Conservation (phyloP, 2,797 vertebrate genomes). For the Gephyroberyx darwinii region DNA sequence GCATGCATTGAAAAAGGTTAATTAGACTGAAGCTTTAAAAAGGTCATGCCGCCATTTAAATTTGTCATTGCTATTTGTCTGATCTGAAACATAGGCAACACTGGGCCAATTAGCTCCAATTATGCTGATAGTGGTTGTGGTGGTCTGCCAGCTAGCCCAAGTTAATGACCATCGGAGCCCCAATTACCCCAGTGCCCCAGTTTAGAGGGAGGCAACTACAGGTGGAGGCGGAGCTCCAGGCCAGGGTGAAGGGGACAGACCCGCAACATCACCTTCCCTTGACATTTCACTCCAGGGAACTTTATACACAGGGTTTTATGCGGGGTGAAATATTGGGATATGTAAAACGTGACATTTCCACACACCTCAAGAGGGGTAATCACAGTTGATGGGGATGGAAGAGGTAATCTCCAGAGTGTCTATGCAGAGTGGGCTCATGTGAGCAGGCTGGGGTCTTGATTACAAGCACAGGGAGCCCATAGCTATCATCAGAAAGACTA, state of each 20-base stretch:
- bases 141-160: conserved; percentile 63
- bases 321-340: conserved; percentile 79
- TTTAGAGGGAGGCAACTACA: conserved; percentile 50
- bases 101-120: conserved; percentile 84
- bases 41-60: conserved; percentile 80
- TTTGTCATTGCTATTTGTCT: conserved; percentile 82
- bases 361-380: conserved; percentile 76
- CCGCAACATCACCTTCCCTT: conserved; percentile 52
- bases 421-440: conserved; percentile 59
- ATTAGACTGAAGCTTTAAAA: conserved; percentile 80
- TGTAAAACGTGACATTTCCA: conserved; percentile 85
- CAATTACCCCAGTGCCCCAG: conserved; percentile 70
- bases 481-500: conserved; percentile 50
- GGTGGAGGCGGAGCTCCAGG: conserved; percentile 32
- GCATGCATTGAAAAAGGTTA: conserved; percentile 78
- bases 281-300: conserved; percentile 68
- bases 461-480: conserved; percentile 61
- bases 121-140: conserved; percentile 69
- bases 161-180: conserved; percentile 69
- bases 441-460: conserved; percentile 70
- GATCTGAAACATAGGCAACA: conserved; percentile 78
- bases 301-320: conserved; percentile 63
- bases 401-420: conserved; percentile 70
- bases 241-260: conserved; percentile 42
- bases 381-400: conserved; percentile 78